Percentiles rank a stretch among this genome's conserved stretches.
phyloP scores from a whole-genome alignment of 2,113 vertebrate genomes.

The Saguinus imperator region DNA sequence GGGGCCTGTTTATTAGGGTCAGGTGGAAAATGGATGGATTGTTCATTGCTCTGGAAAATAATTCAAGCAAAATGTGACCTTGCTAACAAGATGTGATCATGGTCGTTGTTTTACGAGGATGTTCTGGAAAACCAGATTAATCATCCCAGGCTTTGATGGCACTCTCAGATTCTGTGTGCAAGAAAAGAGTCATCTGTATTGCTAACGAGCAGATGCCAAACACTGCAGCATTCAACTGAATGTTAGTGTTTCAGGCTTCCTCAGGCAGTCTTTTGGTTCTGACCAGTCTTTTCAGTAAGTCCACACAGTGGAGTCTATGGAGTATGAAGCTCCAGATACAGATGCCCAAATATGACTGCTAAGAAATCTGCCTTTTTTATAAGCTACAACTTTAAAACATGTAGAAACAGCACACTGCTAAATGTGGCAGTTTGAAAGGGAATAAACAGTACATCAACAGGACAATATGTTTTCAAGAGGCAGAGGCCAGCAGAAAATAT shows the following conservation, averaged over 20 bases:
- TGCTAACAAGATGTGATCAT: constrained; percentile 31
- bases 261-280: not conserved
- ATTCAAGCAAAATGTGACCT: constrained; percentile 16
- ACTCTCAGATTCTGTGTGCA: not conserved
- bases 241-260: not conserved
- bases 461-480: not conserved
- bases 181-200: not conserved
- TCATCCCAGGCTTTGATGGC: not conserved
- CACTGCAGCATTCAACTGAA: not conserved
- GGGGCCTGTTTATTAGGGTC: not conserved
- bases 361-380: not conserved
- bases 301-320: not conserved
- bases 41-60: constrained; percentile 56
- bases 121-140: constrained; percentile 27
- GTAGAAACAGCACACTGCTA: not conserved
- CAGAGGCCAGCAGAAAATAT: not conserved
- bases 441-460: not conserved
- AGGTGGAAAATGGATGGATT: constrained; percentile 35
- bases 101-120: not conserved
- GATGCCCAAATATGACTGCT: not conserved
- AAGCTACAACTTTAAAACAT: not conserved
- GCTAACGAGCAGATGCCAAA: constrained; percentile 29
- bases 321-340: not conserved
- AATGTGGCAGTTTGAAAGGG: not conserved
- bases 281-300: not conserved